These are phyloP conservation scores for Acronicta aceris DNA, from an alignment of 2,888 invertebrate genomes.

Conservation along the genomic window DNA sequence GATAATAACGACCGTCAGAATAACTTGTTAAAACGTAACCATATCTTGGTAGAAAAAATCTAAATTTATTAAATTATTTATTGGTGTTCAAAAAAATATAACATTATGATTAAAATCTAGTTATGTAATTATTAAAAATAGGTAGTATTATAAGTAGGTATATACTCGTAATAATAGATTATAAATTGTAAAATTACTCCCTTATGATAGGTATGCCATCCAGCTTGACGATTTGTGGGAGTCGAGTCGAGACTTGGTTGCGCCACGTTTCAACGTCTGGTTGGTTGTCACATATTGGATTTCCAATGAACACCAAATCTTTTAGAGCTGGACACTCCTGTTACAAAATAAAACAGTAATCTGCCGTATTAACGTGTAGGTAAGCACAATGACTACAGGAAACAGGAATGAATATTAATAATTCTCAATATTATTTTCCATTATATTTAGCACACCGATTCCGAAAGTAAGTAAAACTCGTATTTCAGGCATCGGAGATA, in stretches of 20 bases:
- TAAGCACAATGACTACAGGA: neutral
- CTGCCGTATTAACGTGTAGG: neutral
- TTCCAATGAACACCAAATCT: slow-evolving; percentile 95
- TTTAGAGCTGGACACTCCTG: slow-evolving; percentile 91
- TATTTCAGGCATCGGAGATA: no score
- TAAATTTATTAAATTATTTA: neutral
- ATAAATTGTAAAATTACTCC: slow-evolving; percentile 10
- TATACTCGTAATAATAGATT: no score
- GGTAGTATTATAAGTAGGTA: no score
- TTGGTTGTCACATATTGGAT: slow-evolving; percentile 93
- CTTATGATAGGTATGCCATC: slow-evolving; percentile 94
- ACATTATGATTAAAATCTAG: no score
- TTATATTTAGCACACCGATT: no score
- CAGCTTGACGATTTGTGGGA: slow-evolving; percentile 93
- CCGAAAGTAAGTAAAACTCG: no score
- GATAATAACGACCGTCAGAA: slow-evolving; percentile 53
- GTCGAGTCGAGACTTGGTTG: slow-evolving; percentile 91
- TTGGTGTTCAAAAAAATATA: neutral
- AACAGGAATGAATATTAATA: neutral
- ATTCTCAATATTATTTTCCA: no score
- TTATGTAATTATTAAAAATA: neutral
- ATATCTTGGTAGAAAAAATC: no score
- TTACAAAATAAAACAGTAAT: slow-evolving; percentile 13
- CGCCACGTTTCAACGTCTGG: slow-evolving; percentile 91
- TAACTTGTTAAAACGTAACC: slow-evolving; percentile 57